Percentiles rank a stretch among this genome's conserved stretches.
These are phyloP conservation scores for Cyprinodon tularosa DNA, from an alignment of 2,113 vertebrate species.

Conservation along the genomic window DNA sequence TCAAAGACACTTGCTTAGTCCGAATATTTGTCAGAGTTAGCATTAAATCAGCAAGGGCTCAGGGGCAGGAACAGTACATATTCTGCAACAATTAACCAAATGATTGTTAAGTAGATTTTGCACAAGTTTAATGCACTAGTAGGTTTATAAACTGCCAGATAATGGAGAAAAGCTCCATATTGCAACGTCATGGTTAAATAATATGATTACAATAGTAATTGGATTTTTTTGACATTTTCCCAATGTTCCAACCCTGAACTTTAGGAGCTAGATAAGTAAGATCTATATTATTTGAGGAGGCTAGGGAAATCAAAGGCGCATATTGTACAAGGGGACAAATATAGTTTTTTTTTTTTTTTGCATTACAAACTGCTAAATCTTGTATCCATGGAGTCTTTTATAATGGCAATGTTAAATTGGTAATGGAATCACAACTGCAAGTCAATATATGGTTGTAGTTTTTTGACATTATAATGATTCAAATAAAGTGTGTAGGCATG, in stretches of 20 bases:
- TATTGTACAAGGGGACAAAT: too few species aligned
- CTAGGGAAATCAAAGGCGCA: too few species aligned
- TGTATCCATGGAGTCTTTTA: neutral
- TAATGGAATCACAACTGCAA: too few species aligned
- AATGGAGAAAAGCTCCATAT: neutral
- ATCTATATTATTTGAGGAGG: too few species aligned
- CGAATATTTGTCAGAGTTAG: conserved; percentile 23
- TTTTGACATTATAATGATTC: conserved; percentile 66
- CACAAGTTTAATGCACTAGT: conserved; percentile 18
- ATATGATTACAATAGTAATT: neutral
- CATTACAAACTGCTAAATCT: neutral
- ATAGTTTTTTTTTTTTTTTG: too few species aligned
- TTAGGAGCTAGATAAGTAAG: neutral
- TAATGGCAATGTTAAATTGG: neutral
- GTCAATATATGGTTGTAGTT: conserved; percentile 38
- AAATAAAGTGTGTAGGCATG: conserved; percentile 75
- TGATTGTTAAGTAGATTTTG: conserved; percentile 36
- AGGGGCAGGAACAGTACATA: neutral
- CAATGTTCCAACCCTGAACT: neutral
- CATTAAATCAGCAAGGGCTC: conserved; percentile 4
- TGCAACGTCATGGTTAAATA: neutral
- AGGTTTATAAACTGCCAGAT: neutral
- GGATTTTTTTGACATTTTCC: neutral
- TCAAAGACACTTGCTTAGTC: conserved; percentile 36
- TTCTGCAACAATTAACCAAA: conserved; percentile 10